These are phyloP conservation scores for Manacus vitellinus DNA, from an alignment of 2,113 vertebrate species.

Conservation along the genomic window DNA sequence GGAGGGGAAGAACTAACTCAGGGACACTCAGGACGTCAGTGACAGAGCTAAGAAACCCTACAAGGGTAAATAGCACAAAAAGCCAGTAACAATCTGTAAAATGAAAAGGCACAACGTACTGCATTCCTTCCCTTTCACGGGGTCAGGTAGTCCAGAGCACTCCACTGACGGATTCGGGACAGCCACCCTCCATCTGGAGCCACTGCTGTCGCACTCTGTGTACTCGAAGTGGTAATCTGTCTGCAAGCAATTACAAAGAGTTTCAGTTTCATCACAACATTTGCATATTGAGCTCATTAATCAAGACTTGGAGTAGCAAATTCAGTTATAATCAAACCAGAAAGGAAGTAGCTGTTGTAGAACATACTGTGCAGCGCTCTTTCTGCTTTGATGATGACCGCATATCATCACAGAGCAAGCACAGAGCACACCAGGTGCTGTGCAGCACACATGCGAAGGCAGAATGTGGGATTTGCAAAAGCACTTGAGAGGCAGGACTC, in stretches of 20 bases:
- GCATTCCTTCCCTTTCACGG: constrained; percentile 93
- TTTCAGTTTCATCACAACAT: constrained; percentile 52
- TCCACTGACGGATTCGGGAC: constrained; percentile 83
- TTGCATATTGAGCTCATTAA: constrained; percentile 58
- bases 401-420: background rate
- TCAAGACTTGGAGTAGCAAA: constrained; percentile 43
- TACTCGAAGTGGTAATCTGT: constrained; percentile 96
- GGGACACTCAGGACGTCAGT: background rate
- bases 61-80: background rate
- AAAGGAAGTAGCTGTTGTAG: background rate
- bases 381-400: background rate
- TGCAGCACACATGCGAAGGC: background rate
- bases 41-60: background rate
- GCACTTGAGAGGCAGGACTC: background rate
- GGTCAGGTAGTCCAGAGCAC: constrained; percentile 90
- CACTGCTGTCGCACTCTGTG: constrained; percentile 95
- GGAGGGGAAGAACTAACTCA: background rate
- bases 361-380: background rate
- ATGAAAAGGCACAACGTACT: constrained; percentile 81
- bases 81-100: background rate
- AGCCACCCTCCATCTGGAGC: constrained; percentile 95
- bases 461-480: background rate
- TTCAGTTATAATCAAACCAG: constrained; percentile 41
- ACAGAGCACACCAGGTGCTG: background rate
- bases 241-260: constrained; percentile 81